phyloP scores from a whole-genome alignment of 2,888 invertebrate genomes.

The Drosophila pegasa region DNA sequence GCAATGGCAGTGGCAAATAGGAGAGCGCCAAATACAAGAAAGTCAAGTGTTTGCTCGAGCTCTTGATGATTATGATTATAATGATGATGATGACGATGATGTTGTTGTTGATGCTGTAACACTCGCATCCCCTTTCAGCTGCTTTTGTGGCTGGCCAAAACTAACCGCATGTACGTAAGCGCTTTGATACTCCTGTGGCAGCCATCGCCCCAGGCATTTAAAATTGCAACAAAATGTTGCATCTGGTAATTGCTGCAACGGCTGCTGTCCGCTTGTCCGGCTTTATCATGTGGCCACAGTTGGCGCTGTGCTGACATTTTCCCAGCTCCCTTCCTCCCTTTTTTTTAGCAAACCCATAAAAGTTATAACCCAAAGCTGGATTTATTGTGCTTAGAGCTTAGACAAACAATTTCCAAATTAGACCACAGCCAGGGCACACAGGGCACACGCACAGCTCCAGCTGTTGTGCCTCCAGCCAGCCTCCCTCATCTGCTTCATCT shows the following conservation, averaged over 20 bases:
- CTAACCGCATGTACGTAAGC: slow-evolving; percentile 41
- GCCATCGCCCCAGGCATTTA: slow-evolving; percentile 18
- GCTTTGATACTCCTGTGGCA: slow-evolving; percentile 30
- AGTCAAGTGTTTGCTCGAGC: slow-evolving; percentile 60
- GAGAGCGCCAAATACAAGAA: slow-evolving; percentile 35
- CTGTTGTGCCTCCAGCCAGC: not conserved
- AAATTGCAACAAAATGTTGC: slow-evolving; percentile 48
- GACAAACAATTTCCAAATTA: slow-evolving; percentile 63
- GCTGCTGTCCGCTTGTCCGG: not conserved
- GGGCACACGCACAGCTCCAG: slow-evolving; percentile 15
- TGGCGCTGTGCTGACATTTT: slow-evolving; percentile 31
- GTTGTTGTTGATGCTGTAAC: slow-evolving; percentile 14
- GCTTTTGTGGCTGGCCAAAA: slow-evolving; percentile 15
- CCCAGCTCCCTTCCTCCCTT: slow-evolving; percentile 8
- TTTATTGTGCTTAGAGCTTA: slow-evolving; percentile 52
- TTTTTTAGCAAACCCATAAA: slow-evolving; percentile 30
- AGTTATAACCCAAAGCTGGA: slow-evolving; percentile 44
- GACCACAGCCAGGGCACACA: slow-evolving; percentile 30
- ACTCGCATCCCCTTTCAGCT: slow-evolving; percentile 8
- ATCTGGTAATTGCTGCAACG: slow-evolving; percentile 13
- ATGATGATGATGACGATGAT: slow-evolving; percentile 5
- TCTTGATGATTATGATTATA: slow-evolving; percentile 47
- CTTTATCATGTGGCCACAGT: slow-evolving; percentile 55
- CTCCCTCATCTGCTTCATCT: not conserved
- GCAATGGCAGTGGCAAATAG: slow-evolving; percentile 75